Conservation (phyloP, 37 sponge, comb jelly and placozoan species). For the Cladorhizidae sp. region DNA sequence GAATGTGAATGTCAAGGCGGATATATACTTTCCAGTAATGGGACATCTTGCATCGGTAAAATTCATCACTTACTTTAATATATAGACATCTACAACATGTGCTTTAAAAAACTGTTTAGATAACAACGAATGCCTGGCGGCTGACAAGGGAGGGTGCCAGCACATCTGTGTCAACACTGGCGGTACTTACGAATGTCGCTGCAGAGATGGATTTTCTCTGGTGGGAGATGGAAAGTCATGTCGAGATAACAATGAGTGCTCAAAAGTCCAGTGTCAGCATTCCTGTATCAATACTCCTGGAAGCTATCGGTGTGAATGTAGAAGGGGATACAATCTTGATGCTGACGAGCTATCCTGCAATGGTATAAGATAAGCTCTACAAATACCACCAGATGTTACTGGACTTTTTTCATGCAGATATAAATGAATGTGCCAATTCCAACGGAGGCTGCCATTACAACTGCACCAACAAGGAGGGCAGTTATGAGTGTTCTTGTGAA, state of each 20-base stretch:
- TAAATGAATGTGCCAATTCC: slow-evolving; percentile 28
- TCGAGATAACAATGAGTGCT: not conserved
- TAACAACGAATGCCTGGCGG: slow-evolving; percentile 1
- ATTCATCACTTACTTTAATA: not conserved
- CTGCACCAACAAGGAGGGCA: slow-evolving; percentile 28
- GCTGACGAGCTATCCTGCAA: not conserved
- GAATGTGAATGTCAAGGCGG: not conserved
- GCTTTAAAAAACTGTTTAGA: no score
- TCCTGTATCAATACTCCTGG: slow-evolving; percentile 14
- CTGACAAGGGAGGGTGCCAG: not conserved
- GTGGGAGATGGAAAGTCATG: not conserved
- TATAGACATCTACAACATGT: no score
- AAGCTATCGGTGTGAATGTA: slow-evolving; percentile 20
- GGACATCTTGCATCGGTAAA: slow-evolving; percentile 4
- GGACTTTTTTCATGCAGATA: slow-evolving; percentile 1
- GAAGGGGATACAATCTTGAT: not conserved
- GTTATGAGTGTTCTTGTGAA: slow-evolving; percentile 18
- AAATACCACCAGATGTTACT: not conserved
- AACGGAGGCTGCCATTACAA: slow-evolving; percentile 36
- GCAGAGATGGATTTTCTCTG: slow-evolving; percentile 4
- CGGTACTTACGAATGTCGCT: not conserved
- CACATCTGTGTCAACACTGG: not conserved
- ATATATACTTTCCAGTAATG: not conserved
- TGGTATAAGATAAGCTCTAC: not conserved
- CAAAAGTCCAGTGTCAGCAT: slow-evolving; percentile 6